Evolutionary conservation across 2,797 vertebrate genomes (phyloP), one percentile per base, ranked within the genome.

Genomic region (Limnodromus scolopaceus): DNA sequence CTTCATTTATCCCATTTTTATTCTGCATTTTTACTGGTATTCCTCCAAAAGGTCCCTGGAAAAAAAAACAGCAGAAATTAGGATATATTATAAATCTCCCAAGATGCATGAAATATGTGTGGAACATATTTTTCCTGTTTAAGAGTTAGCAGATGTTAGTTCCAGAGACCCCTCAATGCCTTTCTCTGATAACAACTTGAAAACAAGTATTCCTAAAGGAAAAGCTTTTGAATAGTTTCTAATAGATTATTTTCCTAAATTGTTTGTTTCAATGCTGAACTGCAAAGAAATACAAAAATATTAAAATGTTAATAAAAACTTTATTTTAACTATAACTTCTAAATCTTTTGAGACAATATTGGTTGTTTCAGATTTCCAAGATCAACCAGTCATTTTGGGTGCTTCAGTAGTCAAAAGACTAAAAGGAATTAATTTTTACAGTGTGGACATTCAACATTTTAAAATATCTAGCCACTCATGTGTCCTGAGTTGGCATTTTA

Each of bases 41-140:
- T 97, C 93, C 84, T 80, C 96, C 76, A 93, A 54, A 90, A 98
- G 93, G 70, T 98, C 97, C 88, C 98, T 98, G 66, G 28, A 60
- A 84, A 57, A 78, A 86, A 93, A 58, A 60, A 93, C 48, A 81
- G 15, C 11, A 87, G 51, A 81, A 71, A 91, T 97, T 96, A 96
- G 94, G 48, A 51, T 69, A 49, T 84, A 79, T 34, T 89, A 30
- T 55, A 75, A 41, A 57, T 77, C 65, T 64, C 72, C 82, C 53
- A 89, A 87, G 58, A 85, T 92, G 72, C 45, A 45, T 32, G 57
- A 93, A 95, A 91, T n/a, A 65, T 54, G 53, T 30, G 11, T 86
- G 57, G 51, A 92, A 85, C 6, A 12, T 71, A 72, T 49, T 87
- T 87, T 96, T 61, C 91, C 45, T 90, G 18, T 57, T 75, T 72